Base-by-base conservation (phyloP, 1,140 invertebrate genomes). In the Hestina assimilis region DNA sequence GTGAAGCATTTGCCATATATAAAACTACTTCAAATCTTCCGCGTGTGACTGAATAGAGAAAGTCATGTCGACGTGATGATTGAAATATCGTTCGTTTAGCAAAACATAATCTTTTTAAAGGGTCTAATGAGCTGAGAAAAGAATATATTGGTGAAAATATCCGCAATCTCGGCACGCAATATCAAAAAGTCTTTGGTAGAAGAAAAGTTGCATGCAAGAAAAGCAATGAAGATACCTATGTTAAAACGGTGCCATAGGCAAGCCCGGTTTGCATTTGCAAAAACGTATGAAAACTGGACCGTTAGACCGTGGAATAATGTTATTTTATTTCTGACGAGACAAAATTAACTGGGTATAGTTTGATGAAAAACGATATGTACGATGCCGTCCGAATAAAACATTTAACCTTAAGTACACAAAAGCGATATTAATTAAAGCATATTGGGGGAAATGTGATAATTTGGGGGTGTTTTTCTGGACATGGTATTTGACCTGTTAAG, bases 161-260 rank as follows among this genome's bases (percentile, higher is more conserved):
- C 38, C 28, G 24, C 23, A 17, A 41, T 52, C 35, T 52, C 8
- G 23, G 8, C 17, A 41, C 11, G 50, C 24, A 52, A 21, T 41
- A 52, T 42, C n/a, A 12, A 19, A 40, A 52, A 15, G 2, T 28
- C 12, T 48, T 48, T 48, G 50, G 50, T 52, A 41, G 50, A 41
- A 52, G 31, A 41, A 17, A 52, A 41, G 35, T 26, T 52, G 15
- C 20, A 41, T 23, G 35, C 11, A 41, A 26, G 48, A 23, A 41
- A 26, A 52, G 33, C 35, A 52, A 52, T 33, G 9, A 38, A 50
- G 46, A 17, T 21, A 24, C 46, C 29, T 11, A 35, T 50, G 8
- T 35, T 35, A 19, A 52, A 52, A 52, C 33, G 14, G 14, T 29
- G n/a, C 21, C 23, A 52, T 52, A 40, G n/a, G 9, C 5, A 52